Evolutionary conservation across 2,113 vertebrate genomes (phyloP), one percentile per base, ranked within the genome.

Genomic region (Carettochelys insculpta): DNA sequence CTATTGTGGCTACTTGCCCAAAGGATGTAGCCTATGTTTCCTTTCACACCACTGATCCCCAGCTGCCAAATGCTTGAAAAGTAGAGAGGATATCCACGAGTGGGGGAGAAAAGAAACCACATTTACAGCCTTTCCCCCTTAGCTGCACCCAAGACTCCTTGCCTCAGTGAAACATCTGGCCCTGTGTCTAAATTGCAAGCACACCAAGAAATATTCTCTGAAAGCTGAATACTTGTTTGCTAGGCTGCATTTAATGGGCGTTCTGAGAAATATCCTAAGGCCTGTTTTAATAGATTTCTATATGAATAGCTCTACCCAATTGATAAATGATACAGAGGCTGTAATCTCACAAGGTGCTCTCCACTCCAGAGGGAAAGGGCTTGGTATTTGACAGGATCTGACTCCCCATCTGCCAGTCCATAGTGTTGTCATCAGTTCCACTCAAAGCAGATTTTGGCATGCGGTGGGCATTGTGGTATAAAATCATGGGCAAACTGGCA

Each of bases 251-350:
- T 82, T 3, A 82, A 1, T 2, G 53, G 8, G 50, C 53, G 85
- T n/a, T 11, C 51, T 58, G 38, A 34, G 53, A 8, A 92, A 82
- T 2, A 80, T 20, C 2, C 11, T 14, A 86, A 6, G 17, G 6
- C 82, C 19, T 51, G 6, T 29, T 19, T 47, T 76, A 0, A 1
- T 52, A 9, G 8, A 34, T 83, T 0, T 0, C 53, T 2, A 79
- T 19, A 3, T 83, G 56, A 76, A 83, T 24, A 52, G 3, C 2
- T 90, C 53, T 81, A 56, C 7, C 5, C 3, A 89, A 17, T 9
- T 50, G 92, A 73, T 47, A 91, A 83, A 29, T 4, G 2, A 41
- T 2, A 71, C 3, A 83, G 9, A 3, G 52, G 83, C 29, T 27
- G 5, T 79, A 7, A 85, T 58, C 9, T 13, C 73, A 16, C 12